phyloP scores from a whole-genome alignment of 2,888 invertebrate genomes.

The Agrotis ipsilon region DNA sequence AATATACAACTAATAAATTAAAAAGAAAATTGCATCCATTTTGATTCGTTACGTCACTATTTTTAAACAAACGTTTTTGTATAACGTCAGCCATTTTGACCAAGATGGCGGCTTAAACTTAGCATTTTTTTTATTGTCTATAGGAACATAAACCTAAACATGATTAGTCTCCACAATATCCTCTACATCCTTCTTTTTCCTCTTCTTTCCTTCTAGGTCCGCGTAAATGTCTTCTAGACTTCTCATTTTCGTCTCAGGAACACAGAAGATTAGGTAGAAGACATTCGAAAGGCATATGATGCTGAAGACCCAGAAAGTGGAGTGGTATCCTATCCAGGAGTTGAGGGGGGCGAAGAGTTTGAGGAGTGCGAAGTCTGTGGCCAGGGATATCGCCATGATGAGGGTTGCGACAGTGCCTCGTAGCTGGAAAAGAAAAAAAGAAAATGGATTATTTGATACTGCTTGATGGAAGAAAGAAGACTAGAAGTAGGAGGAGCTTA shows the following conservation, averaged over 20 bases:
- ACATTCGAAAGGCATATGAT: slow-evolving; percentile 93
- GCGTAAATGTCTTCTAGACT: slow-evolving; percentile 97
- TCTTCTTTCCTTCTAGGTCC: slow-evolving; percentile 92
- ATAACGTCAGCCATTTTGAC: slow-evolving; percentile 1
- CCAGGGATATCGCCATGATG: slow-evolving; percentile 92
- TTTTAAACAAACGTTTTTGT: not conserved
- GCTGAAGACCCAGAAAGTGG: slow-evolving; percentile 96
- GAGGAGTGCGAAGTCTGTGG: slow-evolving; percentile 96
- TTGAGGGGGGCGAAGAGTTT: slow-evolving; percentile 95
- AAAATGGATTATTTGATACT: not conserved
- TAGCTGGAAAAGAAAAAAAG: slow-evolving; percentile 72
- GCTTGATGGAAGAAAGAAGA: not conserved
- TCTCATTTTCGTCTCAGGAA: slow-evolving; percentile 98
- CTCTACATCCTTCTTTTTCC: slow-evolving; percentile 66
- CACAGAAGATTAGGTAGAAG: slow-evolving; percentile 95
- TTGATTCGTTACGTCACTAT: not conserved
- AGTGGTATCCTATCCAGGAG: slow-evolving; percentile 92
- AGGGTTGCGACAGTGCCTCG: slow-evolving; percentile 87
- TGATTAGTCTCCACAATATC: slow-evolving; percentile 76
- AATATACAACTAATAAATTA: too few species aligned
- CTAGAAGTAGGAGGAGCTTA: not conserved
- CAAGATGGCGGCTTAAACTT: slow-evolving; percentile 11
- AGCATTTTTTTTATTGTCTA: not conserved
- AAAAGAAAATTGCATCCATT: not conserved
- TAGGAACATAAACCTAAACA: slow-evolving; percentile 62